Percentiles rank a stretch among this genome's conserved stretches.
phyloP scores from a whole-genome alignment of 2,888 invertebrate genomes.

The Drosophila colorata region DNA sequence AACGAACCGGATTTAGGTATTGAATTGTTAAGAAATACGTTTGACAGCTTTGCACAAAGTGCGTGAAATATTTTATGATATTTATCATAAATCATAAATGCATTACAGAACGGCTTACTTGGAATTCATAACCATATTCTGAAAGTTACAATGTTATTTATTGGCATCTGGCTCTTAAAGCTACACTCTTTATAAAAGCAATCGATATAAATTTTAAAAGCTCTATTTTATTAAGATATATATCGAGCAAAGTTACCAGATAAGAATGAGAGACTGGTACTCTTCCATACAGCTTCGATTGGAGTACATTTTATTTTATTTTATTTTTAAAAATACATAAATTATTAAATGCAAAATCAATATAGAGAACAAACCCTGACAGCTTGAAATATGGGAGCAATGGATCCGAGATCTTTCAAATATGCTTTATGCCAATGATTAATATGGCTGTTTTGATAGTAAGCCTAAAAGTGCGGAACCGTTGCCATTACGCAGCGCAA shows the following conservation, averaged over 20 bases:
- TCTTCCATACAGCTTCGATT: no score
- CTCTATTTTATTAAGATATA: no score
- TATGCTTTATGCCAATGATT: not conserved
- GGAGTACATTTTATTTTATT: no score
- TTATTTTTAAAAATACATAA: no score
- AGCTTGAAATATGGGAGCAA: no score
- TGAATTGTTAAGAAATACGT: slow-evolving; percentile 24
- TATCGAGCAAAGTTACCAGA: no score
- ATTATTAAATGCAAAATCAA: no score
- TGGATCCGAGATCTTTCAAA: not conserved
- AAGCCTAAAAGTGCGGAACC: not conserved
- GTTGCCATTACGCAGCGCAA: slow-evolving; percentile 8
- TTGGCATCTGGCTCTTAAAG: not conserved
- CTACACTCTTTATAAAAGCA: not conserved
- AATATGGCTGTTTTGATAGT: not conserved
- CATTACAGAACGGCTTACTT: not conserved
- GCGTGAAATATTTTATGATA: slow-evolving; percentile 17
- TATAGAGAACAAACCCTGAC: no score
- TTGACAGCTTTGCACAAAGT: slow-evolving; percentile 15
- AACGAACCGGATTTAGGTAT: slow-evolving; percentile 24
- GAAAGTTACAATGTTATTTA: not conserved
- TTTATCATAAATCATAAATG: slow-evolving; percentile 31
- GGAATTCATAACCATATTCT: not conserved
- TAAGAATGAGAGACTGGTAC: no score
- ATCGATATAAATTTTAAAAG: not conserved